Base-by-base conservation (phyloP, 2,113 vertebrate genomes). In the Otolemur garnettii region DNA sequence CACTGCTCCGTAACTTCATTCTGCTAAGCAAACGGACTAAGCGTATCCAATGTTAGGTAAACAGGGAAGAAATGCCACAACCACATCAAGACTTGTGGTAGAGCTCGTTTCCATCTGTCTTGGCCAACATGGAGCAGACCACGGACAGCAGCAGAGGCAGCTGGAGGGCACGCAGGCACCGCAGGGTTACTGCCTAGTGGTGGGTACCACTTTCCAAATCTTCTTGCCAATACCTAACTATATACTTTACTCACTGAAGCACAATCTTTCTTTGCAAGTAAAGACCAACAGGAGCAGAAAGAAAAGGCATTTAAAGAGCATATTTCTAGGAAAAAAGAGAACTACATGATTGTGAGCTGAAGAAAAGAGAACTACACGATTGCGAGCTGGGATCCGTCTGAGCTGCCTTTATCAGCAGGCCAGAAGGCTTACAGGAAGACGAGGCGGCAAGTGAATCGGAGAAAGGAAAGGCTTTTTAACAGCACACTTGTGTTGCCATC, bases 11-110 rank as follows among this genome's bases (percentile, higher is more conserved):
- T 77, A 28, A 87, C 24, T 83, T 64, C 50, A 74, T 38, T 68
- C 28, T 33, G 78, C 12, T 59, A 74, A 91, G 78, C 55, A 93
- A 71, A 88, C 69, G n/a, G 55, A 85, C n/a, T 57, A 78, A 87
- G 59, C 24, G 69, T 89, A 74, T 11, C 59, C 38, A 71, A 9
- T 8, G n/a, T 69, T 75, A 80, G 81, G 35, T 60, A 91, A 93
- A 91, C 21, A 85, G 60, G 42, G 19, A 72, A 89, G 57, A n/a
- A n/a, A 69, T 91, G 8, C 60, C 83, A 79, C 35, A 26, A 60
- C 53, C 33, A 68, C 24, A 50, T 50, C 45, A 50, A 50, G 45
- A 50, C 9, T 50, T 50, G 45, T 50, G 45, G 30, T 4, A 74
- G 45, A 90, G 14, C 38, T 59, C 72, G 26, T 77, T 24, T 80